These are phyloP conservation scores for Asteroscopus sphinx DNA, from an alignment of 2,888 invertebrate genomes.

Conservation along the genomic window DNA sequence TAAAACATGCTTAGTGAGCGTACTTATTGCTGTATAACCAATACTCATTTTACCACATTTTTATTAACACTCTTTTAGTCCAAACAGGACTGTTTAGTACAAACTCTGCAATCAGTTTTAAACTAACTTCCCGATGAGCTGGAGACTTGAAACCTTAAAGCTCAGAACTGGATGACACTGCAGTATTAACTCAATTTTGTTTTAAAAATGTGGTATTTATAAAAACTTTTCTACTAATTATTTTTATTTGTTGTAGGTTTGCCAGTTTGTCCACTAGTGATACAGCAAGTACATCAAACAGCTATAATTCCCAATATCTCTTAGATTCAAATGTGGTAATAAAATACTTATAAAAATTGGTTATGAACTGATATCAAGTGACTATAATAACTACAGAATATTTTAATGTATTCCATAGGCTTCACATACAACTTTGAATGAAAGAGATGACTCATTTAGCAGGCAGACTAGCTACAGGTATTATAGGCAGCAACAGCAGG, in stretches of 20 bases:
- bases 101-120: no score
- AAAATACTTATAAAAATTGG: neutral
- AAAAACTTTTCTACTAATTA: no score
- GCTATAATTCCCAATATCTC: slow-evolving; percentile 83
- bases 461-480: slow-evolving; percentile 85
- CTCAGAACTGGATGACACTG: no score
- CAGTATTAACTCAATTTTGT: no score
- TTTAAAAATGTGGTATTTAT: no score
- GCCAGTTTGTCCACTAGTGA: slow-evolving; percentile 91
- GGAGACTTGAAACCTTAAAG: no score
- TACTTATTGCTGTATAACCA: no score
- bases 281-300: slow-evolving; percentile 81
- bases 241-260: slow-evolving; percentile 89
- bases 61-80: no score
- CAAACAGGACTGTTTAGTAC: no score
- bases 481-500: slow-evolving; percentile 77
- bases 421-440: slow-evolving; percentile 85
- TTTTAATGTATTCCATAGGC: slow-evolving; percentile 66
- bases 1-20: neutral
- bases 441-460: slow-evolving; percentile 86
- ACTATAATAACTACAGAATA: neutral
- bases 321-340: slow-evolving; percentile 83
- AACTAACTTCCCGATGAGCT: no score
- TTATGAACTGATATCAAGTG: no score
- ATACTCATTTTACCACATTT: no score